Base-by-base conservation (phyloP, 2,888 invertebrate genomes). In the Scaptomyza tumidula region DNA sequence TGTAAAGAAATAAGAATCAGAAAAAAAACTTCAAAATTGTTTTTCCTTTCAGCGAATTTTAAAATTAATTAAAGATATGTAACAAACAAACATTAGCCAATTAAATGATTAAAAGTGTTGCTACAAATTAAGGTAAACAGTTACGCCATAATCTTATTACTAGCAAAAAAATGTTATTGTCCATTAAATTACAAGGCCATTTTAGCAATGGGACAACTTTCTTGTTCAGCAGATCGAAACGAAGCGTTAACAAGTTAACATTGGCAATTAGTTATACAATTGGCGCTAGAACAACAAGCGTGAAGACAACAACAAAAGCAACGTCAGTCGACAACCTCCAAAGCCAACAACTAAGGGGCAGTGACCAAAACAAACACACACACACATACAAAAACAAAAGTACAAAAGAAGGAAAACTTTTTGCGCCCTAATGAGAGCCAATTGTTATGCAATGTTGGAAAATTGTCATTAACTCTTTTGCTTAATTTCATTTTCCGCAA, bases 181-280 rank as follows among this genome's bases (percentile, higher is more conserved):
- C n/a, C 39, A 50, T 68, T 24, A 19, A 43, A 48, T 58, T 68
- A 46, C 50, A 65, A 74, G 72, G 66, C 52, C 55, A 77, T 16
- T 71, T 70, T 33, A 41, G 41, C 37, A 11, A 31, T 59, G 39
- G 27, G 60, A 14, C 48, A 65, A 61, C 64, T 77, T 84, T 84
- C 78, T 67, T 61, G 84, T 67, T 61, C 75, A 80, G 67, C 81
- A 81, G 75, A 81, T 82, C 85, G 82, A 81, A 78, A 87, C 75
- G 41, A 41, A 41, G 75, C 59, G 71, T 55, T 83, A 86, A 80
- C 86, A 86, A 82, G 86, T 84, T 86, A 83, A 83, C 78, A 88
- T 88, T 84, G 83, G 65, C 86, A 79, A 86, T 83, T 87, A 75
- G 77, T 75, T 77, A 79, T 57, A 62, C 71, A 80, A 86, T 88